Percentiles rank a stretch among this genome's conserved stretches.
Conservation (phyloP, 2,888 invertebrate genomes). For the Diogma glabrata region DNA sequence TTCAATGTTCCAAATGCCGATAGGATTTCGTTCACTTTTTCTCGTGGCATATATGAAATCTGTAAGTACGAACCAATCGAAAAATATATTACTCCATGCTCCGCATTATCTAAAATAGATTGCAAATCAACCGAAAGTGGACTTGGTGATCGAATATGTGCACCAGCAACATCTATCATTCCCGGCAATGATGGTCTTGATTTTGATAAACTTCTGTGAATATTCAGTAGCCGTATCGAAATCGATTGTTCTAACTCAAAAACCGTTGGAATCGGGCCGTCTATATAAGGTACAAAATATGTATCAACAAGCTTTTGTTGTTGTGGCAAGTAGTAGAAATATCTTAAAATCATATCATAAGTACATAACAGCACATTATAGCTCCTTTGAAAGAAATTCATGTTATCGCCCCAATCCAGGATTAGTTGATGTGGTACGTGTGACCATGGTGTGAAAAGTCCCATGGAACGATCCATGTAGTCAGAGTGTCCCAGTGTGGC, state of each 20-base stretch:
- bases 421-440: constrained; percentile 31
- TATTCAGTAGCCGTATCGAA: constrained; percentile 40
- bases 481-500: constrained; percentile 37
- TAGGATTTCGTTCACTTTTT: constrained; percentile 26
- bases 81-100: constrained; percentile 37
- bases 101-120: constrained; percentile 34
- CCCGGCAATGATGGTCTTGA: constrained; percentile 37
- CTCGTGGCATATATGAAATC: constrained; percentile 35
- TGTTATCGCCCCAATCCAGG: constrained; percentile 31
- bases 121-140: constrained; percentile 29
- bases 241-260: constrained; percentile 38
- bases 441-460: constrained; percentile 32
- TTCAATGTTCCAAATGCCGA: constrained; percentile 37
- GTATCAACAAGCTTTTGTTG: constrained; percentile 25
- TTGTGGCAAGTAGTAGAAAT: constrained; percentile 31
- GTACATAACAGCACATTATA: constrained; percentile 32
- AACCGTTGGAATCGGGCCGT: constrained; percentile 32
- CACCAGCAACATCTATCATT: constrained; percentile 32
- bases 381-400: constrained; percentile 33
- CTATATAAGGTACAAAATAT: constrained; percentile 13
- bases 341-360: constrained; percentile 28
- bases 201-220: constrained; percentile 39
- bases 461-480: constrained; percentile 36
- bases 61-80: constrained; percentile 39
- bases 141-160: constrained; percentile 30